Percentiles rank a stretch among this genome's conserved stretches.
These are phyloP conservation scores for Lordiphosa andalusiaca DNA, from an alignment of 2,888 invertebrate genomes.

Conservation along the genomic window DNA sequence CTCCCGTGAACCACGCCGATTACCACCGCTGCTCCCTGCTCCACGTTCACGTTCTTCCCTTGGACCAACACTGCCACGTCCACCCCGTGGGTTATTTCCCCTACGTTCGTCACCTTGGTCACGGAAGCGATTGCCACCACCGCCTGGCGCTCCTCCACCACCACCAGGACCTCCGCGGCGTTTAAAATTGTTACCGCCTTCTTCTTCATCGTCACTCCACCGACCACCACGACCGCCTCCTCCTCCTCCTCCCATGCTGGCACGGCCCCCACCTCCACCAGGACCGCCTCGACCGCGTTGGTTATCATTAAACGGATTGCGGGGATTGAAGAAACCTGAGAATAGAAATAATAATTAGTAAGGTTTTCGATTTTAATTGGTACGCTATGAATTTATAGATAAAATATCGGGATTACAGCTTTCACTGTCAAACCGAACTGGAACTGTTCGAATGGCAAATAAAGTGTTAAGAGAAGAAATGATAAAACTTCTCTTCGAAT, in stretches of 20 bases:
- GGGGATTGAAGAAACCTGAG: conserved; percentile 75
- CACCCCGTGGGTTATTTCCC: conserved; percentile 50
- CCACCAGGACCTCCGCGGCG: conserved; percentile 78
- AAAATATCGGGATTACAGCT: too few species aligned
- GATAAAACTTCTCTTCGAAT: too few species aligned
- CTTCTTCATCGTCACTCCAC: conserved; percentile 67
- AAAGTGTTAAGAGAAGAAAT: too few species aligned
- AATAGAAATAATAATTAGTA: too few species aligned
- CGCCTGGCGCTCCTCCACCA: conserved; percentile 58
- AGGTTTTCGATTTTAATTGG: too few species aligned
- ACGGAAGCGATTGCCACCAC: conserved; percentile 66
- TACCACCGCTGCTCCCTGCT: conserved; percentile 24
- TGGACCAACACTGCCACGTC: conserved; percentile 34
- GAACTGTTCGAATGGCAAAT: too few species aligned
- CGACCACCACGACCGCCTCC: conserved; percentile 59
- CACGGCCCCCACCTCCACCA: conserved; percentile 46
- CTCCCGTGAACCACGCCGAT: conserved; percentile 55
- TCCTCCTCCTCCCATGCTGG: conserved; percentile 49
- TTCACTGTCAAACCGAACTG: too few species aligned
- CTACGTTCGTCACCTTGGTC: conserved; percentile 65
- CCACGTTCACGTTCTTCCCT: conserved; percentile 57
- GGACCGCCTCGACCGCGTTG: conserved; percentile 59
- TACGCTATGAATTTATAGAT: too few species aligned
- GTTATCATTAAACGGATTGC: conserved; percentile 75
- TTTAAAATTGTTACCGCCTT: conserved; percentile 61